A percentile compares a stretch with the other conserved stretches of the same genome.
Conservation (phyloP, 2,888 invertebrate species). For the Pandemis cinnamomeana region DNA sequence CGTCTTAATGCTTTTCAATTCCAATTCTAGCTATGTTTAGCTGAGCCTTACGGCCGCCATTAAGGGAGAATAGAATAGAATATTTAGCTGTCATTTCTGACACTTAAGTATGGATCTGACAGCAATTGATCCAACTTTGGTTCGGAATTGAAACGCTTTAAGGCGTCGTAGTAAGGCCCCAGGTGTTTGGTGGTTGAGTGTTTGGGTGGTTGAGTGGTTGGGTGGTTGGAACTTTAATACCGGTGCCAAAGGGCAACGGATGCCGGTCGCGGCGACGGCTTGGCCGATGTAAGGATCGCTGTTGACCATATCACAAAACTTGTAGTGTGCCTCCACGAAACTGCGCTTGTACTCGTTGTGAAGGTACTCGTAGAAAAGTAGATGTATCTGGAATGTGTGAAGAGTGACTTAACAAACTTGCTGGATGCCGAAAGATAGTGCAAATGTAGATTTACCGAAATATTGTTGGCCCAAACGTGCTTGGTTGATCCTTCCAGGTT, state of each 20-base stretch:
- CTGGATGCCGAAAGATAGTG: not conserved
- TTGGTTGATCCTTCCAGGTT: slow-evolving; percentile 3
- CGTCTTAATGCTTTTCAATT: too few relatives aligned
- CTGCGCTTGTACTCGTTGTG: slow-evolving; percentile 38
- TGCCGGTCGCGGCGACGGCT: not conserved
- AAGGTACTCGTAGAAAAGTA: slow-evolving; percentile 29
- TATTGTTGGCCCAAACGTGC: slow-evolving; percentile 4
- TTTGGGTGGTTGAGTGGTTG: too few relatives aligned
- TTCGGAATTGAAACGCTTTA: too few relatives aligned
- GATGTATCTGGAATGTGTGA: not conserved
- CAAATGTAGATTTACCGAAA: slow-evolving; percentile 4
- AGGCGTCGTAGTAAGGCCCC: too few relatives aligned
- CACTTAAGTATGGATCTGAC: too few relatives aligned
- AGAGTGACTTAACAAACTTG: too few relatives aligned
- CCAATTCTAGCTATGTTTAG: too few relatives aligned
- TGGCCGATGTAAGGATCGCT: slow-evolving; percentile 16
- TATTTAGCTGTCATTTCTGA: too few relatives aligned
- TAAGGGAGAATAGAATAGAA: too few relatives aligned
- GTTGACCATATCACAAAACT: slow-evolving; percentile 27
- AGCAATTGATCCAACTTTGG: too few relatives aligned
- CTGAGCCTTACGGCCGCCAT: too few relatives aligned
- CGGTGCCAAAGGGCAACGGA: slow-evolving; percentile 22
- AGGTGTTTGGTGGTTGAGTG: too few relatives aligned
- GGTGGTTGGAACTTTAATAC: slow-evolving; percentile 1
- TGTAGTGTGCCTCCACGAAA: slow-evolving; percentile 35